Percentiles rank a stretch among this genome's conserved stretches.
phyloP scores from a whole-genome alignment of 2,797 vertebrate species.

The Falco berigora region DNA sequence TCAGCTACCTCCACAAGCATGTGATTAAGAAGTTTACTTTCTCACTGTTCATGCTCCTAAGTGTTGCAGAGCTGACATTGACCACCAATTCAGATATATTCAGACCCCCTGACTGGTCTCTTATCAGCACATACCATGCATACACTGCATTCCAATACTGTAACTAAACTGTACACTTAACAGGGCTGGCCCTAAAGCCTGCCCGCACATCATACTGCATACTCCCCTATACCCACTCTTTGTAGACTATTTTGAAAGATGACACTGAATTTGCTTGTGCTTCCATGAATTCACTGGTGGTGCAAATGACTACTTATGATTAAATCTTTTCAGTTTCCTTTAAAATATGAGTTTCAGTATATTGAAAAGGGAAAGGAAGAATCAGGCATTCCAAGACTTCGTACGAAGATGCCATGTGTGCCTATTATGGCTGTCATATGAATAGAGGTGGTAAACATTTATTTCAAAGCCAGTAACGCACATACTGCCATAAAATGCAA shows the following conservation, averaged over 20 bases:
- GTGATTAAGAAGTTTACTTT: not conserved
- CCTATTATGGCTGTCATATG: not conserved
- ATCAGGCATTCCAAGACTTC: not conserved
- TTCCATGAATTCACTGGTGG: not conserved
- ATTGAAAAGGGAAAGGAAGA: not conserved
- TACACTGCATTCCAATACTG: not conserved
- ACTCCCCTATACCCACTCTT: not conserved
- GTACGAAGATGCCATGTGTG: not conserved
- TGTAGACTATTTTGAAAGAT: not conserved
- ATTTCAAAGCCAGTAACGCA: not conserved
- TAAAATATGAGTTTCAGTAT: not conserved
- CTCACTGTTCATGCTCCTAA: not conserved
- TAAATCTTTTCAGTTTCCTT: not conserved
- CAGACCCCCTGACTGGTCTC: not conserved
- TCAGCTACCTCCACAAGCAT: not conserved
- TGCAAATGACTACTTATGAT: not conserved
- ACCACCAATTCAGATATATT: not conserved
- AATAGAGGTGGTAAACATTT: not conserved
- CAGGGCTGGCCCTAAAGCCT: not conserved
- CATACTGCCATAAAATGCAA: not conserved
- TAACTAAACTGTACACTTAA: not conserved
- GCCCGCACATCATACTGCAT: not conserved
- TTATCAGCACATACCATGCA: not conserved
- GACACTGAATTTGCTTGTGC: not conserved
- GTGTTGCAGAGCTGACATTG: not conserved